These are phyloP conservation scores for Clarias macrocephalus DNA, from an alignment of 2,113 vertebrate species.

Conservation along the genomic window DNA sequence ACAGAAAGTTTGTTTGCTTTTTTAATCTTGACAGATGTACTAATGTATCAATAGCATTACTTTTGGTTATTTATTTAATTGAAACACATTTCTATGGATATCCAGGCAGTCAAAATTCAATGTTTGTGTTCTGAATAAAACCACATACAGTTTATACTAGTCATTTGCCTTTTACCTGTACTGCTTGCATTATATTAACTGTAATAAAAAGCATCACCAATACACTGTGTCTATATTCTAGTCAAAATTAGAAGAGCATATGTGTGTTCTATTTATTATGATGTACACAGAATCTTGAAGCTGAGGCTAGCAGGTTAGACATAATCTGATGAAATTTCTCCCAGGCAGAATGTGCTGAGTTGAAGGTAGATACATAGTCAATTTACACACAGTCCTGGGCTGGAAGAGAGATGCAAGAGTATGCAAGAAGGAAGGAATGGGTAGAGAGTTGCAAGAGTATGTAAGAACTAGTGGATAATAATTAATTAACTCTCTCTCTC, in stretches of 20 bases:
- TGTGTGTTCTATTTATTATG: neutral
- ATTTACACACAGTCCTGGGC: neutral
- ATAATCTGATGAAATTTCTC: slow-evolving; percentile 4
- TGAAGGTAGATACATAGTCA: neutral
- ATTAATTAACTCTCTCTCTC: neutral
- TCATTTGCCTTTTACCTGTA: neutral
- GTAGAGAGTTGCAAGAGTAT: neutral
- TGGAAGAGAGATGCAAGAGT: neutral
- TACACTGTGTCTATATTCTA: neutral
- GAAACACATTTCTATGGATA: neutral
- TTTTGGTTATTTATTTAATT: neutral
- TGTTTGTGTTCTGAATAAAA: neutral
- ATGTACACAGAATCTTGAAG: neutral
- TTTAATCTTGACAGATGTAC: neutral
- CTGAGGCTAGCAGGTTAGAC: slow-evolving; percentile 10
- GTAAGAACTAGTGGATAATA: too few relatives aligned
- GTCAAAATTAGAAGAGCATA: neutral
- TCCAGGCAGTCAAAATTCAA: slow-evolving; percentile 4
- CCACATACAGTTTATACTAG: neutral
- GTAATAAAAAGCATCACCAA: slow-evolving; percentile 12
- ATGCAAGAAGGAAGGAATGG: too few relatives aligned
- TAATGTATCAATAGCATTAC: slow-evolving; percentile 2
- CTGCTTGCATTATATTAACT: neutral
- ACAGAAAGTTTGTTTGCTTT: slow-evolving; percentile 1
- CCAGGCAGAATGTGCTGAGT: neutral